phyloP scores from a whole-genome alignment of 2,113 vertebrate genomes.

The Pseudonaja textilis region DNA sequence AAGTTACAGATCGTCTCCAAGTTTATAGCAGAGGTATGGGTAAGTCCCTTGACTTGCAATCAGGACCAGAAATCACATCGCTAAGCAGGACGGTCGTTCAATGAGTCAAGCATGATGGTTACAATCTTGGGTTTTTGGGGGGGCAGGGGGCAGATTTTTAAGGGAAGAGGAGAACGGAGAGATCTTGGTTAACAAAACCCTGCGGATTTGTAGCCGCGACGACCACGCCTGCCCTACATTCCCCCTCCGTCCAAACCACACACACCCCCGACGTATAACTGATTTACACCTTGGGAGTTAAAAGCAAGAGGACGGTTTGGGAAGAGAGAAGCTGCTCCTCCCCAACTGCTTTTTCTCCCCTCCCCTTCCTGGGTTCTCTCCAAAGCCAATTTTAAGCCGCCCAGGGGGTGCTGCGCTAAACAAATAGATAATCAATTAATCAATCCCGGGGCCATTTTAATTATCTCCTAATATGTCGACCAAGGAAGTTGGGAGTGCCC shows the following conservation, averaged over 20 bases:
- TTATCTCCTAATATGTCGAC: background rate
- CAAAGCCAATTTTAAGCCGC: background rate
- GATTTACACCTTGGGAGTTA: background rate
- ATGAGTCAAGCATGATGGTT: background rate
- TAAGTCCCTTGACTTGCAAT: background rate
- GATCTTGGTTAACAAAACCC: background rate
- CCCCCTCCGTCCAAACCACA: background rate
- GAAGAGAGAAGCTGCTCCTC: background rate
- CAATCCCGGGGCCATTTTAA: slow-evolving; percentile 12
- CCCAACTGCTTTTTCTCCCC: background rate
- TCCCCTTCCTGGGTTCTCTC: too few relatives aligned
- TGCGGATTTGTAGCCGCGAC: too few relatives aligned
- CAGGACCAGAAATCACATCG: background rate
- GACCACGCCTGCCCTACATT: background rate
- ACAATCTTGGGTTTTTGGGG: background rate
- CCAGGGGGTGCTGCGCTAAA: background rate
- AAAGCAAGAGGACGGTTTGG: background rate
- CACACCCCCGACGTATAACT: background rate
- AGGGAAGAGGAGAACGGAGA: background rate
- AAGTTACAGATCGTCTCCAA: background rate
- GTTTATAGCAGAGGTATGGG: background rate
- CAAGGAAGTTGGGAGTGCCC: background rate
- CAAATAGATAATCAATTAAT: background rate
- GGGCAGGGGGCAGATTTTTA: background rate
- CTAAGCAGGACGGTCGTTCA: background rate